Base-by-base conservation (phyloP, 2,888 invertebrate species). In the Aleiodes leptofemur region DNA sequence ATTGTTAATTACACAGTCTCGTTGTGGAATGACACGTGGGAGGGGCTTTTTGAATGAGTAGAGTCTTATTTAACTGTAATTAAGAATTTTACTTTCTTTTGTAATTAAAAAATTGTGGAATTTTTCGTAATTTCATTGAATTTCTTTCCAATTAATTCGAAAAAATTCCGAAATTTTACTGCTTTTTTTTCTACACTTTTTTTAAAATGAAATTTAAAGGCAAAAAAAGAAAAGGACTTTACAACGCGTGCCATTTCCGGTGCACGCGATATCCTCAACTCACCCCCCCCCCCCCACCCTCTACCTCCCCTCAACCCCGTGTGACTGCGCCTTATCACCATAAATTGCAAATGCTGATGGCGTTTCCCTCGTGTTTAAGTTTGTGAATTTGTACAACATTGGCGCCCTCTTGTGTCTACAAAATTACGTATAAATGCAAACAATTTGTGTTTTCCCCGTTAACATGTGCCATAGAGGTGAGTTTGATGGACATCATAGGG, bases 201-300 rank as follows among this genome's bases (percentile, higher is more conserved):
- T 38, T 38, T 38, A 1, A 1, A 5, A 43, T 43, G 11, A 43
- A 43, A 55, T 9, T 3, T 14, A 55, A 7, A 14, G 38, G 61
- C 14, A 5, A n/a, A 61, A 43, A 48, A 7, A 72, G 34, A 57
- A 51, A 23, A 71, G 74, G 71, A 56, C 83, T 83, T 85, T 83
- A 82, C 83, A 83, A 80, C 82, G 83, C 80, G 80, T 79, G 77
- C 74, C 79, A 81, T 95, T 86, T 86, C 83, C 86, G 83, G 84
- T 78, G 83, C 86, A 86, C 85, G 85, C 85, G 82, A 84, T 81
- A 78, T 79, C 74, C 77, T 75, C 75, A 57, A 48, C 38, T 38
- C 38, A 1, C 38, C 38, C 3, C 38, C 1, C 3, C 23, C 23
- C 23, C 23, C 23, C 23, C 23, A 1, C 23, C 23, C 23, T n/a